Conservation (phyloP, 2,797 vertebrate genomes). For the Hylomyscus alleni region DNA sequence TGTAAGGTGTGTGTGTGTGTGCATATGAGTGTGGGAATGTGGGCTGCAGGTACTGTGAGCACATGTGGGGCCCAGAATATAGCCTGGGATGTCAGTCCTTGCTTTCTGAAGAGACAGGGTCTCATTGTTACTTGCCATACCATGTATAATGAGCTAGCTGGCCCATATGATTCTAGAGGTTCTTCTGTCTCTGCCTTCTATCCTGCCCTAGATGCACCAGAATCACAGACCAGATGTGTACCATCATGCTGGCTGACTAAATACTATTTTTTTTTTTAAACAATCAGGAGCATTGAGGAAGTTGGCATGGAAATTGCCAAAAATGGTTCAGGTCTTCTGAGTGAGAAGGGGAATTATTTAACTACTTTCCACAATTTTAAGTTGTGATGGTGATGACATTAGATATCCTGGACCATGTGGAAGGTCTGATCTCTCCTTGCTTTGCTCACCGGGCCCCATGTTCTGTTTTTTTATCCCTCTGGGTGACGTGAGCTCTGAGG, state of each 20-base stretch:
- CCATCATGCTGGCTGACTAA: not conserved
- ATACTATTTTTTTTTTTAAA: not conserved
- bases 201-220: not conserved
- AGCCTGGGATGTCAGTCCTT: not conserved
- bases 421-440: not conserved
- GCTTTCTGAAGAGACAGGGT: not conserved
- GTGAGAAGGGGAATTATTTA: slow-evolving; percentile 29
- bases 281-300: not conserved
- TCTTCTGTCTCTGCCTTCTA: not conserved
- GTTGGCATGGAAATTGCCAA: not conserved
- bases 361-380: not conserved
- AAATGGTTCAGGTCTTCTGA: slow-evolving; percentile 41
- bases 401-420: not conserved
- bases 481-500: not conserved
- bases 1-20: not conserved
- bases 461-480: slow-evolving; percentile 27
- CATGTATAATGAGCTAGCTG: too few species aligned
- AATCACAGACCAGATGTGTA: not conserved
- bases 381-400: not conserved
- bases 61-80: not conserved
- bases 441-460: not conserved
- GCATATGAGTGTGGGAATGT: not conserved
- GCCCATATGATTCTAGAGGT: too few species aligned
- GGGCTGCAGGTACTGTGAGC: not conserved
- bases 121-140: not conserved